Conservation (phyloP, 2,888 invertebrate species). For the Acanthosepion esculentum region DNA sequence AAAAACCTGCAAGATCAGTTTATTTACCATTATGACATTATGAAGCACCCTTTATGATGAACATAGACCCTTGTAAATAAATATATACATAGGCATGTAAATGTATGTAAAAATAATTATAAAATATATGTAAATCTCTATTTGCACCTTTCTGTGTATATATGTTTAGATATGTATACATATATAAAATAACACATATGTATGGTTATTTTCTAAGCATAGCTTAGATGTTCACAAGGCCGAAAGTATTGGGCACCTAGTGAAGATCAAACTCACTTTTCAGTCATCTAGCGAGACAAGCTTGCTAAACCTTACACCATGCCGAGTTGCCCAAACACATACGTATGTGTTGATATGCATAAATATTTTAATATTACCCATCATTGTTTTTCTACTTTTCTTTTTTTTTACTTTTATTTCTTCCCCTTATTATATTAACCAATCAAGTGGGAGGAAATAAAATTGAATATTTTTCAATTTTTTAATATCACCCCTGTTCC, state of each 20-base stretch:
- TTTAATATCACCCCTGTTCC: neutral
- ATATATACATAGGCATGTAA: too few relatives aligned
- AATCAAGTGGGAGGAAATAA: constrained; percentile 8
- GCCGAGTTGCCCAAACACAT: too few relatives aligned
- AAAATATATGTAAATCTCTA: neutral
- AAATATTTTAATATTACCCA: neutral
- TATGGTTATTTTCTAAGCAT: neutral
- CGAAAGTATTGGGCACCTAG: too few relatives aligned
- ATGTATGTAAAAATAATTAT: neutral
- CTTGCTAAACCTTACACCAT: too few relatives aligned
- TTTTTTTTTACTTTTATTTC: neutral
- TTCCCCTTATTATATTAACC: neutral
- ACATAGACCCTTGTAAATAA: too few relatives aligned
- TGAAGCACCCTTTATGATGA: too few relatives aligned
- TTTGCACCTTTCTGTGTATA: neutral
- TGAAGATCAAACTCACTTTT: too few relatives aligned
- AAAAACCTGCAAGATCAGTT: too few relatives aligned
- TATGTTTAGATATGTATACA: neutral
- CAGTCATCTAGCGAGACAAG: too few relatives aligned
- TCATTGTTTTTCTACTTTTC: too few relatives aligned
- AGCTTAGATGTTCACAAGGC: too few relatives aligned
- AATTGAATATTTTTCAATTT: neutral
- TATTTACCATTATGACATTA: too few relatives aligned
- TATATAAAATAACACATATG: neutral
- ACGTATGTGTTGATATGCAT: neutral